Percentiles rank a stretch among this genome's conserved stretches.
Conservation (phyloP, 2,113 vertebrate genomes). For the Alexandromys fortis region DNA sequence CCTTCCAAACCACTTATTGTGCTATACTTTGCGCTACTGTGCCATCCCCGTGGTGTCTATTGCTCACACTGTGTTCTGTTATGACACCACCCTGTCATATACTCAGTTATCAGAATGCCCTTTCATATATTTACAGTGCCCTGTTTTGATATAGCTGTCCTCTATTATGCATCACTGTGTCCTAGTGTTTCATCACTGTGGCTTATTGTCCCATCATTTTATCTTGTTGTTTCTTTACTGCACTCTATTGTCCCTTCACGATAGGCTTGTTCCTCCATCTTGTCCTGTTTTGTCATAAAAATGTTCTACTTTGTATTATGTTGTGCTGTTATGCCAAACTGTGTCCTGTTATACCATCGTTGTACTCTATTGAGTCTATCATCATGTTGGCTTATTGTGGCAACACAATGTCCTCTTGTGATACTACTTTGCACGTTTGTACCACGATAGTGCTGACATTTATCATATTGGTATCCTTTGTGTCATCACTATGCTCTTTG, state of each 20-base stretch:
- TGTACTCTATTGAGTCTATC: not conserved
- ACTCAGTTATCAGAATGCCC: not conserved
- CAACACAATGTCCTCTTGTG: not conserved
- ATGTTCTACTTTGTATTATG: not conserved
- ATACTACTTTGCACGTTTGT: not conserved
- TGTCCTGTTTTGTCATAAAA: not conserved
- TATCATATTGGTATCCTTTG: not conserved
- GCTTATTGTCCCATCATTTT: not conserved
- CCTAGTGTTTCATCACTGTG: not conserved
- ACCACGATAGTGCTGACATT: not conserved
- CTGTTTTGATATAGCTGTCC: not conserved
- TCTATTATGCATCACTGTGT: not conserved
- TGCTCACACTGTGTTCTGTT: not conserved
- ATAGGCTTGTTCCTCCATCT: not conserved
- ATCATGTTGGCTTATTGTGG: not conserved
- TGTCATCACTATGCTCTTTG: not conserved
- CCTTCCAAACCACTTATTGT: not conserved
- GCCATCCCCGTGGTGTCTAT: not conserved
- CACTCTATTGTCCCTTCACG: not conserved
- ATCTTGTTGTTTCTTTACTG: not conserved
- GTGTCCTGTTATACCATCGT: not conserved
- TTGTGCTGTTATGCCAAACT: not conserved
- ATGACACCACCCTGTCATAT: not conserved
- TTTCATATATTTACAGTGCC: not conserved
- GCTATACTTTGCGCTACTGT: not conserved